These are phyloP conservation scores for Eupithecia inturbata DNA, from an alignment of 2,888 invertebrate genomes.

Conservation along the genomic window DNA sequence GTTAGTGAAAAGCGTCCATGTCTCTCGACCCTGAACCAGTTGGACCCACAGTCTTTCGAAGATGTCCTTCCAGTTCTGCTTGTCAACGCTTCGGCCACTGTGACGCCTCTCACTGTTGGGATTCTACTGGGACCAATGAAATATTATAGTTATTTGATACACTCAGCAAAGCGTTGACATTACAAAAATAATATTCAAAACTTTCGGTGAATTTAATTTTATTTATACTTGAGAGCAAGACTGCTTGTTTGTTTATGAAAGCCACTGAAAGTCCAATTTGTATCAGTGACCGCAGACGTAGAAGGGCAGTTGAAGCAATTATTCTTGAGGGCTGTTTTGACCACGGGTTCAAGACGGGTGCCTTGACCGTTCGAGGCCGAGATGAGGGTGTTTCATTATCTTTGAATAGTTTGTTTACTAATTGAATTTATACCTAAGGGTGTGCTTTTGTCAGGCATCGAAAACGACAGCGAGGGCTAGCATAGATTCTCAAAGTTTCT, in stretches of 20 bases:
- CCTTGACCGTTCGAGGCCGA: constrained; percentile 18
- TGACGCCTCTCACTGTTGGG: too few relatives aligned
- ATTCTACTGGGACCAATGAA: too few relatives aligned
- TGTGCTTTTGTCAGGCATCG: neutral
- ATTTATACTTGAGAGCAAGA: neutral
- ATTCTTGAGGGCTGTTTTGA: constrained; percentile 45
- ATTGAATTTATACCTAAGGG: constrained; percentile 4
- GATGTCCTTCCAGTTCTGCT: too few relatives aligned
- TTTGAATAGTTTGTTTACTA: constrained; percentile 23
- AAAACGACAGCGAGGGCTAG: neutral
- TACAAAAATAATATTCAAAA: neutral
- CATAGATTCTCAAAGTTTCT: neutral
- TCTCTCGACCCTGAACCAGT: too few relatives aligned
- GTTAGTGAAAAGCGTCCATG: too few relatives aligned
- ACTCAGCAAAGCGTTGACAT: too few relatives aligned
- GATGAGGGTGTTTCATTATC: constrained; percentile 32
- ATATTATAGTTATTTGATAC: too few relatives aligned
- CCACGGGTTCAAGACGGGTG: constrained; percentile 21
- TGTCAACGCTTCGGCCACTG: too few relatives aligned
- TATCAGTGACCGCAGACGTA: constrained; percentile 22
- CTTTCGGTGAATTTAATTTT: neutral
- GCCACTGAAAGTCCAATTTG: constrained; percentile 20
- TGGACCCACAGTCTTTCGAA: too few relatives aligned
- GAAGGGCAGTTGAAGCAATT: constrained; percentile 43
- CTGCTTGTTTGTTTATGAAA: constrained; percentile 4